Conservation (phyloP, 2,797 vertebrate species). For the Miichthys miiuy region DNA sequence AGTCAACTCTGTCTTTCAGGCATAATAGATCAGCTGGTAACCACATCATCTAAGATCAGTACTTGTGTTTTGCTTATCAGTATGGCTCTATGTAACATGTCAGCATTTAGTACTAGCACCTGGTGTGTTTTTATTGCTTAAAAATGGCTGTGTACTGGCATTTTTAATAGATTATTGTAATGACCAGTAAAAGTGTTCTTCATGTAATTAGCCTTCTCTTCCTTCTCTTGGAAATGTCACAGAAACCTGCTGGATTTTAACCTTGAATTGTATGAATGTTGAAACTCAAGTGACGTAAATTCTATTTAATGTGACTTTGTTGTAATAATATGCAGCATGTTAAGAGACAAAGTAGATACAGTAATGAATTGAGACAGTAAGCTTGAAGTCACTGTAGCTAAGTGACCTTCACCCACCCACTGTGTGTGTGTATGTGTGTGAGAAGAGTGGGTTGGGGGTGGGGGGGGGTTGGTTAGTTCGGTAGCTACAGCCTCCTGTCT, state of each 20-base stretch:
- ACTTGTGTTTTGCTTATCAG: not conserved
- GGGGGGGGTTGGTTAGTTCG: not conserved
- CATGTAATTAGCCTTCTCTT: not conserved
- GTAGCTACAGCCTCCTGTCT: constrained; percentile 63
- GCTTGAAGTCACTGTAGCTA: constrained; percentile 42
- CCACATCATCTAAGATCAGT: not conserved
- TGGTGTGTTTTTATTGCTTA: not conserved
- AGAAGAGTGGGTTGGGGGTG: not conserved
- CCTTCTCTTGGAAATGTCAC: not conserved
- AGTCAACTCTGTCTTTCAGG: not conserved
- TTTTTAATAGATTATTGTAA: not conserved
- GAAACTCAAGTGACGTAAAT: not conserved
- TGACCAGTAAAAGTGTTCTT: not conserved
- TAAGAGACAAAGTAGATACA: constrained; percentile 32
- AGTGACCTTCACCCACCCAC: constrained; percentile 65
- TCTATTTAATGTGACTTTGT: constrained; percentile 11
- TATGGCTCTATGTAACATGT: not conserved
- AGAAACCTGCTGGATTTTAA: not conserved
- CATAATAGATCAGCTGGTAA: not conserved
- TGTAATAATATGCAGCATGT: not conserved
- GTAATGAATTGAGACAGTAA: constrained; percentile 54
- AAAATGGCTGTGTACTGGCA: not conserved
- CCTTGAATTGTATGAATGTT: not conserved
- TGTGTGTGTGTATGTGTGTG: not conserved
- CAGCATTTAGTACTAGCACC: not conserved